Evolutionary conservation across 2,797 vertebrate species (phyloP).

Genomic region (Aldrovandia affinis): DNA sequence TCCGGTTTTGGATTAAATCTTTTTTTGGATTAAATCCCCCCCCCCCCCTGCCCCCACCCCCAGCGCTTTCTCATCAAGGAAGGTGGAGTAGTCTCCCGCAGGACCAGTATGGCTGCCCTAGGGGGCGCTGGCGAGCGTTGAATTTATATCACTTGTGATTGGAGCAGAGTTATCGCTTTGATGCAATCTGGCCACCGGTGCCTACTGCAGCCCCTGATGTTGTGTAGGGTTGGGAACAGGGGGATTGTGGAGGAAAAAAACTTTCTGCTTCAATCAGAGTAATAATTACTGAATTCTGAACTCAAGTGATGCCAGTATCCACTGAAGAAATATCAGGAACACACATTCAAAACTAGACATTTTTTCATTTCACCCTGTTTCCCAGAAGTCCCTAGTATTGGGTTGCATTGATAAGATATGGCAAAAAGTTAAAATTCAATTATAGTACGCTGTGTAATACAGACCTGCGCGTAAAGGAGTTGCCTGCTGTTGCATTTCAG

Average conservation of each 20-base stretch:
- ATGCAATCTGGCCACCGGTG: neutral
- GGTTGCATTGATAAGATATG: neutral
- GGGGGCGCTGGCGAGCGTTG: conserved; percentile 35
- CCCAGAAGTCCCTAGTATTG: neutral
- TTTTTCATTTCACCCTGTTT: neutral
- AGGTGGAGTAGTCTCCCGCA: neutral
- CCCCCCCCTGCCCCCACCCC: neutral
- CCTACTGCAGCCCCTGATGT: neutral
- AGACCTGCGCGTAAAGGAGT: neutral
- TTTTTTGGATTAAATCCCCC: neutral
- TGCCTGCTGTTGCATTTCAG: neutral
- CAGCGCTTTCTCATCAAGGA: neutral
- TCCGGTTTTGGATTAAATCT: too few species aligned
- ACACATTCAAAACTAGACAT: neutral
- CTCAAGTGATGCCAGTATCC: neutral
- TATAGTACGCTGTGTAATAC: neutral
- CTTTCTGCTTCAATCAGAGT: neutral
- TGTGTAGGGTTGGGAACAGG: neutral
- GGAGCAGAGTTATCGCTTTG: neutral
- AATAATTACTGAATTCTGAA: neutral
- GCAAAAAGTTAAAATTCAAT: conserved; percentile 4
- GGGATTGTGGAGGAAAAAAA: neutral
- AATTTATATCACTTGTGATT: conserved; percentile 28
- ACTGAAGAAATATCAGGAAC: neutral
- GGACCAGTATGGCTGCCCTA: conserved; percentile 14